Conservation (phyloP, 2,113 vertebrate species). For the Apus apus region DNA sequence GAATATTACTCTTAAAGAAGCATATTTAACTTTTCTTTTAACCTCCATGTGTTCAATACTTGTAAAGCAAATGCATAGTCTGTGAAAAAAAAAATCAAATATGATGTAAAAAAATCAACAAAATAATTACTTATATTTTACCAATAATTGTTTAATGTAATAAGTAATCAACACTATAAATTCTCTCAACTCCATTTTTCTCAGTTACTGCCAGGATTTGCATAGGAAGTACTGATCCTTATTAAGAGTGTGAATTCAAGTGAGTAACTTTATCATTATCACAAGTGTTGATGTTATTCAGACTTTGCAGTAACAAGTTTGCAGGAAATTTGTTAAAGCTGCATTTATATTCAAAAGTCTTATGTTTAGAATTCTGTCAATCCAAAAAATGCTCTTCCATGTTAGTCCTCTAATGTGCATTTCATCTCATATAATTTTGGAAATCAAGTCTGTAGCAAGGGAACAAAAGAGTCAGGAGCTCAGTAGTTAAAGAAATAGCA, state of each 20-base stretch:
- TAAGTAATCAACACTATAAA: background rate
- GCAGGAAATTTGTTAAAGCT: background rate
- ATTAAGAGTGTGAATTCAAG: background rate
- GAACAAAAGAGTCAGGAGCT: background rate
- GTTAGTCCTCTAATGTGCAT: background rate
- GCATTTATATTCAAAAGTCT: background rate
- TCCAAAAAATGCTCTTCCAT: background rate
- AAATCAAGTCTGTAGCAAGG: background rate
- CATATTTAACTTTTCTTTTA: background rate
- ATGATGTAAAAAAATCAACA: background rate
- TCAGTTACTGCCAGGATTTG: background rate
- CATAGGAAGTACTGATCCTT: background rate
- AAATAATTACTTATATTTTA: background rate
- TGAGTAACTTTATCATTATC: background rate
- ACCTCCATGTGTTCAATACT: background rate
- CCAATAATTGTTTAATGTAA: background rate
- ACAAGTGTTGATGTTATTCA: slow-evolving; percentile 12
- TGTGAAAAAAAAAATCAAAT: background rate
- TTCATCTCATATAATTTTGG: background rate
- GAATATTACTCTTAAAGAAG: background rate
- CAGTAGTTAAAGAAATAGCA: background rate
- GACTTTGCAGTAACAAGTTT: background rate
- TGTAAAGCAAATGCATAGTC: background rate
- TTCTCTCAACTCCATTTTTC: background rate
- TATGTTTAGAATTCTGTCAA: background rate